phyloP scores from a whole-genome alignment of 2,797 vertebrate genomes.

The Neosilurus hyrtlii region DNA sequence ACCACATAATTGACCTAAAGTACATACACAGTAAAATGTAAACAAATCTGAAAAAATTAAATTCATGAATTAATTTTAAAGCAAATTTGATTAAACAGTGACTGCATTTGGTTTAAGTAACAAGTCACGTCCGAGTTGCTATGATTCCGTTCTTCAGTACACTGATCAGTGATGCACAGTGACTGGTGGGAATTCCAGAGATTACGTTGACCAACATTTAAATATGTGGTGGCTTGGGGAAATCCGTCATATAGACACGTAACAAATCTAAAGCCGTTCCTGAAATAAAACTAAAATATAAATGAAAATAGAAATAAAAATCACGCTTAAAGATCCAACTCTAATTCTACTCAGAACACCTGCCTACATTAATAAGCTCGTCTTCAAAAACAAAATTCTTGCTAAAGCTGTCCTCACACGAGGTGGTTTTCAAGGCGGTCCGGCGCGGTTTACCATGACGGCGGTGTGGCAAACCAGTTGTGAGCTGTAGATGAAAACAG shows the following conservation, averaged over 20 bases:
- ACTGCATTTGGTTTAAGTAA: not conserved
- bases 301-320: not conserved
- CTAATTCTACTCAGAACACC: not conserved
- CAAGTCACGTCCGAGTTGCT: not conserved
- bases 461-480: no score
- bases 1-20: not conserved
- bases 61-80: not conserved
- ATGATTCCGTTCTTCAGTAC: no score
- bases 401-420: not conserved
- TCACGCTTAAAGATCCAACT: not conserved
- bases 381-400: not conserved
- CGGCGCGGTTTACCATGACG: no score
- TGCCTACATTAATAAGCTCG: not conserved
- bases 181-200: not conserved
- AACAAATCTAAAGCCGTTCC: not conserved
- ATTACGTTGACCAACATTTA: not conserved
- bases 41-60: not conserved
- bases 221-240: not conserved
- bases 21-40: not conserved
- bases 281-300: not conserved
- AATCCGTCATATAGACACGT: not conserved
- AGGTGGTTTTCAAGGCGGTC: no score
- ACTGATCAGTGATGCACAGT: not conserved
- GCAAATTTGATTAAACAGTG: not conserved
- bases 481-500: no score